A percentile compares a stretch with the other conserved stretches of the same genome.
Conservation (phyloP, 2,113 vertebrate species). For the Xenus cinereus region DNA sequence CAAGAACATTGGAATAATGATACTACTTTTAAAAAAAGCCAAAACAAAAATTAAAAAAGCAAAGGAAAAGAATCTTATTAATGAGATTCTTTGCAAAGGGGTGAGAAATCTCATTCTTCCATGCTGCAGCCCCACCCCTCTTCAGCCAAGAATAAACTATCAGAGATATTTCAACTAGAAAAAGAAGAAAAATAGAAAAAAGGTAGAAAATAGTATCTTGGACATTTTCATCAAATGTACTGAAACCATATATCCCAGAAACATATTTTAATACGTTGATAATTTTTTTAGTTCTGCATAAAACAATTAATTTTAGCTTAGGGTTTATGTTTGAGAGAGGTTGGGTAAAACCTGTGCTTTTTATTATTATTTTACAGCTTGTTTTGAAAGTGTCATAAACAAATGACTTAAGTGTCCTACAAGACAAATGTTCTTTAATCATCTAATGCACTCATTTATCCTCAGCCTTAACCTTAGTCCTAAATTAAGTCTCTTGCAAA, state of each 20-base stretch:
- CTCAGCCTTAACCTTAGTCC: slow-evolving; percentile 82
- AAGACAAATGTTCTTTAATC: slow-evolving; percentile 93
- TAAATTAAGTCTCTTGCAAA: slow-evolving; percentile 86
- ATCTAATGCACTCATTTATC: slow-evolving; percentile 90
- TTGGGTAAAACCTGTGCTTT: slow-evolving; percentile 61
- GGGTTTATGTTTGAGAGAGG: slow-evolving; percentile 33
- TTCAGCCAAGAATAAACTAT: neutral
- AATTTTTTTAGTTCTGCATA: slow-evolving; percentile 43
- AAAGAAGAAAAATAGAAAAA: neutral
- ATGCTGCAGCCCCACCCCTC: neutral
- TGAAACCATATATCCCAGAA: slow-evolving; percentile 31
- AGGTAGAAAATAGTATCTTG: neutral
- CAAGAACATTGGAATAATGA: neutral
- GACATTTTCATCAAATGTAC: neutral
- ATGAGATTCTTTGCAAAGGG: neutral
- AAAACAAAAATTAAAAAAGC: neutral
- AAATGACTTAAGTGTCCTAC: slow-evolving; percentile 78
- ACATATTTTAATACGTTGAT: slow-evolving; percentile 7
- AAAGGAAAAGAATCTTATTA: neutral
- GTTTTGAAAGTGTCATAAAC: slow-evolving; percentile 81
- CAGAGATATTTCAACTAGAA: neutral
- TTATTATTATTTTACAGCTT: slow-evolving; percentile 67
- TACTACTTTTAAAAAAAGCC: neutral
- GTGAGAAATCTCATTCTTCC: neutral
- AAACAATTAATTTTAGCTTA: slow-evolving; percentile 57